phyloP scores from a whole-genome alignment of 2,113 vertebrate genomes.

The Oceanodroma tethys region DNA sequence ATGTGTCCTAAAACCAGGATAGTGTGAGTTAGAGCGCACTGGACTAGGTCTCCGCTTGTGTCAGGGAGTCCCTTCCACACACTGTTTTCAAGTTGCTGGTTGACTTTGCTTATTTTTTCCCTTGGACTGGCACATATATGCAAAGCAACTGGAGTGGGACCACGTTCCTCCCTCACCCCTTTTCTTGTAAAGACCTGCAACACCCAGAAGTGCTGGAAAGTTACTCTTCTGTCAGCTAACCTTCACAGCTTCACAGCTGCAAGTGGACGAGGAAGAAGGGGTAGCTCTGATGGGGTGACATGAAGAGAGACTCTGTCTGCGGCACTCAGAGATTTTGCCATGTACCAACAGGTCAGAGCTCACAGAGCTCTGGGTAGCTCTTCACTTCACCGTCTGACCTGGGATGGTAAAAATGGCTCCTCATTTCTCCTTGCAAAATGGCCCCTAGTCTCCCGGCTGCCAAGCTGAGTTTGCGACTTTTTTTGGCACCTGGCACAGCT shows the following conservation, averaged over 20 bases:
- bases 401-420: not conserved
- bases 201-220: not conserved
- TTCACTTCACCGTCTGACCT: not conserved
- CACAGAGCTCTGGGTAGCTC: not conserved
- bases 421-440: not conserved
- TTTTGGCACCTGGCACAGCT: not conserved
- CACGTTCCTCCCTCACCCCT: not conserved
- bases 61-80: not conserved
- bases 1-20: not conserved
- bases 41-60: not conserved
- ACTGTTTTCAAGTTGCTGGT: not conserved
- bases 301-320: not conserved
- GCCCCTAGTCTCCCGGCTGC: not conserved
- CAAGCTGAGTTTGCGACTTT: not conserved
- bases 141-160: not conserved
- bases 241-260: accelerated
- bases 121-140: not conserved
- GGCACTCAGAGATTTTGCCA: not conserved
- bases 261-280: not conserved
- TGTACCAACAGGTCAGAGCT: not conserved
- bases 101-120: not conserved
- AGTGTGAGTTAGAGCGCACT: accelerated
- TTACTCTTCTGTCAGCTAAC: not conserved
- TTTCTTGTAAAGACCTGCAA: not conserved
- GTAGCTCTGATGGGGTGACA: not conserved